A percentile compares a stretch with the other conserved stretches of the same genome.
These are phyloP conservation scores for Prunella strophiata DNA, from an alignment of 2,797 vertebrate genomes.

Conservation along the genomic window DNA sequence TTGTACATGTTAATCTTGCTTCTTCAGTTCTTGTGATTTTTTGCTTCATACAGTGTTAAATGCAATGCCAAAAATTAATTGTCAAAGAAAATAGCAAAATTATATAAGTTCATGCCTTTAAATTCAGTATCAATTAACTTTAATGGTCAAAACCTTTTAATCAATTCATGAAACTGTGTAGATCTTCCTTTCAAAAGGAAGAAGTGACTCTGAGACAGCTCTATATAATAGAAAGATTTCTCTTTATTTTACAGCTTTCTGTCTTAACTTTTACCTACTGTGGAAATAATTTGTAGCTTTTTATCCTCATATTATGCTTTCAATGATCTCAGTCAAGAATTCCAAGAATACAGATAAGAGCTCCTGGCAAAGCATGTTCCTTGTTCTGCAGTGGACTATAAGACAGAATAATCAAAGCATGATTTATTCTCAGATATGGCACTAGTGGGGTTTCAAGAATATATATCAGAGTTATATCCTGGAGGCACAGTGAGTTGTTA, in stretches of 20 bases:
- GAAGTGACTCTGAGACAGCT: constrained; percentile 70
- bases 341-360: constrained; percentile 19
- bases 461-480: neutral
- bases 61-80: constrained; percentile 62
- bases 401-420: neutral
- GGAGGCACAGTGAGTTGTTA: neutral
- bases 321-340: constrained; percentile 26
- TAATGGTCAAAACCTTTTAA: constrained; percentile 73
- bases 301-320: constrained; percentile 50
- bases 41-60: constrained; percentile 34
- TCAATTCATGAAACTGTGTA: constrained; percentile 67
- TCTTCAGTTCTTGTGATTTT: constrained; percentile 38
- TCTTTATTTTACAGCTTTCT: constrained; percentile 60
- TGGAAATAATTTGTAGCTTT: constrained; percentile 72
- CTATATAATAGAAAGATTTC: constrained; percentile 70
- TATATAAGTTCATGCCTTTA: constrained; percentile 65
- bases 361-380: constrained; percentile 46
- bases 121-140: constrained; percentile 77
- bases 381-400: neutral
- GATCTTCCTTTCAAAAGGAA: constrained; percentile 74
- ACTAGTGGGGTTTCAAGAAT: neutral
- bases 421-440: constrained; percentile 14
- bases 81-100: constrained; percentile 69
- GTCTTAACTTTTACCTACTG: constrained; percentile 61
- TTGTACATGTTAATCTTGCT: constrained; percentile 47